Evolutionary conservation across 2,797 vertebrate species (phyloP).

Genomic region (Schizopygopsis malacanthus): DNA sequence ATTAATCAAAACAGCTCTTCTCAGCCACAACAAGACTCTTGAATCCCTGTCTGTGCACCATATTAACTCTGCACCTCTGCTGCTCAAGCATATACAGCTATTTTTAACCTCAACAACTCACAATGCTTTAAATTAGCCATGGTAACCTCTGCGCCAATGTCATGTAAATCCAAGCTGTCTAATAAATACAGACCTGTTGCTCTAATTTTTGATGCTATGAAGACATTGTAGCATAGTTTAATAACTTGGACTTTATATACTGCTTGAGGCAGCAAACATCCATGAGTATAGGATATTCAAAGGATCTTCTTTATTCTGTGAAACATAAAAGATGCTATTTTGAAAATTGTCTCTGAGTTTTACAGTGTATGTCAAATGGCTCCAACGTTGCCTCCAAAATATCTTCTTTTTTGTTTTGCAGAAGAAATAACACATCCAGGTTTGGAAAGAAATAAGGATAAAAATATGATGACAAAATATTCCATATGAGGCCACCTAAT

Average conservation of each 20-base stretch:
- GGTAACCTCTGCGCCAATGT: slow-evolving; percentile 23
- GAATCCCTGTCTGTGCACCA: not conserved
- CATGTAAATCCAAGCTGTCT: slow-evolving; percentile 15
- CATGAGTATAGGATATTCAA: not conserved
- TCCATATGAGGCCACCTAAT: not conserved
- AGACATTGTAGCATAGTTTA: not conserved
- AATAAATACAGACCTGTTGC: slow-evolving; percentile 26
- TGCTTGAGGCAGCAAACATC: not conserved
- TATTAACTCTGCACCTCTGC: not conserved
- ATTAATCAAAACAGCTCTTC: not conserved
- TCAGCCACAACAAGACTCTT: not conserved
- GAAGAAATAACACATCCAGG: not conserved
- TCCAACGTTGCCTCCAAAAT: not conserved
- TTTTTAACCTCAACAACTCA: slow-evolving; percentile 33
- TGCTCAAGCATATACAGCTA: slow-evolving; percentile 11
- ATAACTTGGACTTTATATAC: not conserved
- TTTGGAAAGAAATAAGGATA: not conserved
- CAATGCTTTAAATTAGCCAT: slow-evolving; percentile 26
- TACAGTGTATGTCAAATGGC: not conserved
- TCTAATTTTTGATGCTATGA: slow-evolving; percentile 4
- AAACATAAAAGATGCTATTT: not conserved
- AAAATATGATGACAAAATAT: not conserved
- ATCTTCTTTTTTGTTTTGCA: not conserved
- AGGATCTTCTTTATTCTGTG: not conserved
- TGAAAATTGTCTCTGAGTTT: not conserved